Percentiles rank a stretch among this genome's conserved stretches.
phyloP scores from a whole-genome alignment of 2,888 invertebrate genomes.

The Lithophane leautieri region DNA sequence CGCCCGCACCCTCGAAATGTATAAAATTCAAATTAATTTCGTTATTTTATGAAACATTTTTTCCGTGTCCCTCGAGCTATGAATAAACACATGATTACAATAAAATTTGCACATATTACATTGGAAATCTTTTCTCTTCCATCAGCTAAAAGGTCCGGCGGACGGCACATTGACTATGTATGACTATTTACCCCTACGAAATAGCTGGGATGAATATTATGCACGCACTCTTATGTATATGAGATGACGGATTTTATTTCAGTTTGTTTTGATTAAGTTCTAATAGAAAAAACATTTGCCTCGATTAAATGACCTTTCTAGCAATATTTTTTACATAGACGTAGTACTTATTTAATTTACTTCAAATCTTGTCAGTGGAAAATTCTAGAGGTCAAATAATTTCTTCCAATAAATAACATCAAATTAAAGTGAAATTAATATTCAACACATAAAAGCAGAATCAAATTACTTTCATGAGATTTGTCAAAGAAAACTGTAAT shows the following conservation, averaged over 20 bases:
- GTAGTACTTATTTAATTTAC: too few relatives aligned
- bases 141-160: conserved; percentile 82
- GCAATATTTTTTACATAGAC: background rate
- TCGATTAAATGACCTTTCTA: background rate
- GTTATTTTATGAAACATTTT: conserved; percentile 35
- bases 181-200: conserved; percentile 70
- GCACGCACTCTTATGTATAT: conserved; percentile 58
- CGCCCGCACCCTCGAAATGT: background rate
- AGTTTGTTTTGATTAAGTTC: conserved; percentile 23
- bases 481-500: conserved; percentile 15
- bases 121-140: conserved; percentile 72
- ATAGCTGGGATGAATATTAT: conserved; percentile 63
- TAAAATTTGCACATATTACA: conserved; percentile 72
- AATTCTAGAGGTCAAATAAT: background rate
- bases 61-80: conserved; percentile 38
- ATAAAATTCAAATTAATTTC: conserved; percentile 31
- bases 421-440: conserved; percentile 19
- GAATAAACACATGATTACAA: conserved; percentile 69
- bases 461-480: conserved; percentile 6
- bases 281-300: background rate
- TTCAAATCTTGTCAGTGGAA: background rate
- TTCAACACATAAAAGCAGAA: background rate
- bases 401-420: background rate
- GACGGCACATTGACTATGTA: conserved; percentile 83
- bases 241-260: conserved; percentile 47